These are phyloP conservation scores for Sciaenops ocellatus DNA, from an alignment of 2,797 vertebrate species.

Conservation along the genomic window DNA sequence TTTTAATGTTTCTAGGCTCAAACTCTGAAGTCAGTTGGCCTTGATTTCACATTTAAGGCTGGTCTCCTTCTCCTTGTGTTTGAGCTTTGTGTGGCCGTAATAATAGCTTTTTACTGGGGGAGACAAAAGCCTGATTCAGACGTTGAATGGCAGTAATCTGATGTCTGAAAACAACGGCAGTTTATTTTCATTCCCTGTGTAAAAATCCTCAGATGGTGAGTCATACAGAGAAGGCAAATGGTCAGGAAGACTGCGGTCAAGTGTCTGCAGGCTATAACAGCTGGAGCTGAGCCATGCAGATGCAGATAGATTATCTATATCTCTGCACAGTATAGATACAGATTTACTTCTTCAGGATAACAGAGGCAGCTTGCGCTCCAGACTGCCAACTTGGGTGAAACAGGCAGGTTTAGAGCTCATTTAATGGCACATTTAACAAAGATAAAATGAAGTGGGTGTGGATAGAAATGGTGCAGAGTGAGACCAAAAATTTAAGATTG, in stretches of 20 bases:
- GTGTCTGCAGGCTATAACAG: conserved; percentile 55
- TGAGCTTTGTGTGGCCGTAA: conserved; percentile 35
- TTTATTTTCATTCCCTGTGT: conserved; percentile 78
- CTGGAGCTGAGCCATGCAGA: conserved; percentile 44
- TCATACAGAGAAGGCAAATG: conserved; percentile 66
- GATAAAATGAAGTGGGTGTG: conserved; percentile 34
- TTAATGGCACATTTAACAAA: conserved; percentile 47
- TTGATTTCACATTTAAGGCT: conserved; percentile 26
- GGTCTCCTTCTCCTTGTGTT: conserved; percentile 12
- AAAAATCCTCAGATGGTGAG: conserved; percentile 75
- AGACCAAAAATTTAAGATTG: conserved; percentile 27
- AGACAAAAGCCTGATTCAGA: conserved; percentile 72
- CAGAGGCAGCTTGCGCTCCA: neutral
- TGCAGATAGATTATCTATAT: conserved; percentile 25
- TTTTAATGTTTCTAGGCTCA: conserved; percentile 32
- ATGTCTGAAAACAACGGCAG: conserved; percentile 73
- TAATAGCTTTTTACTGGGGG: conserved; percentile 46
- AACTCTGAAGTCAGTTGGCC: conserved; percentile 36
- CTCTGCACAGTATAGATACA: conserved; percentile 29
- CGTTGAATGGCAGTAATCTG: conserved; percentile 58
- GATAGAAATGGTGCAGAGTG: conserved; percentile 18
- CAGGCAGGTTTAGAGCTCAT: conserved; percentile 19
- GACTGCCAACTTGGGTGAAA: conserved; percentile 3
- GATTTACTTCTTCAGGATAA: conserved; percentile 7
- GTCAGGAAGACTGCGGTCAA: conserved; percentile 72